Conservation (phyloP, 2,888 invertebrate species). For the Cerastis rubricosa region DNA sequence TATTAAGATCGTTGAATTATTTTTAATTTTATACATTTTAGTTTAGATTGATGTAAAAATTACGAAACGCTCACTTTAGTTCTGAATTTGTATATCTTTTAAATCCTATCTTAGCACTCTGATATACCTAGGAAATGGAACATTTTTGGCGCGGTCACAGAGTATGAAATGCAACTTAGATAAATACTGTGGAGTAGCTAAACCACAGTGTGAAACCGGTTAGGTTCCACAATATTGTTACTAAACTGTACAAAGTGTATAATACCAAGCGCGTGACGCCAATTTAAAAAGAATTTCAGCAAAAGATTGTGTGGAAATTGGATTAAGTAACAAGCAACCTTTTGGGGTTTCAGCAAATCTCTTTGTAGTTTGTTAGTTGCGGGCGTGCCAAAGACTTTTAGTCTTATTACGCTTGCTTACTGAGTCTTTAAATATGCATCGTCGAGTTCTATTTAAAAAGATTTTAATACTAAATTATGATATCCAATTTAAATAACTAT, state of each 20-base stretch:
- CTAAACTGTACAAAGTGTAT: slow-evolving; percentile 64
- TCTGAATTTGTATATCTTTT: not conserved
- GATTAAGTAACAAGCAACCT: slow-evolving; percentile 79
- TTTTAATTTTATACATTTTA: not conserved
- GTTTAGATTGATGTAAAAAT: not conserved
- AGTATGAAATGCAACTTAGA: slow-evolving; percentile 11
- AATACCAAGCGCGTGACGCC: slow-evolving; percentile 64
- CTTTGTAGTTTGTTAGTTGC: slow-evolving; percentile 70
- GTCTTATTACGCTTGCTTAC: slow-evolving; percentile 47
- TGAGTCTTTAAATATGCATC: slow-evolving; percentile 26
- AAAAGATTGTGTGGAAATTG: slow-evolving; percentile 74
- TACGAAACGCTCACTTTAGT: not conserved
- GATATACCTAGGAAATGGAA: not conserved
- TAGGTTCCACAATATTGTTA: slow-evolving; percentile 45
- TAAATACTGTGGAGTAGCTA: slow-evolving; percentile 26
- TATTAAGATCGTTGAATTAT: slow-evolving; percentile 10
- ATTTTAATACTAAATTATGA: slow-evolving; percentile 17
- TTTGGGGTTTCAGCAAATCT: slow-evolving; percentile 80
- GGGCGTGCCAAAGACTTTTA: slow-evolving; percentile 50
- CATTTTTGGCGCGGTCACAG: not conserved
- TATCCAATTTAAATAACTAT: not conserved
- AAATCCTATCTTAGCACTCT: not conserved
- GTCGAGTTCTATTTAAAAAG: slow-evolving; percentile 17
- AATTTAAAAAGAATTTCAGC: slow-evolving; percentile 70
- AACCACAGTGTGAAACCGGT: slow-evolving; percentile 40